A percentile compares a stretch with the other conserved stretches of the same genome.
Evolutionary conservation across 2,888 invertebrate genomes (phyloP).

Genomic region (Hydrotaea diabolus): DNA sequence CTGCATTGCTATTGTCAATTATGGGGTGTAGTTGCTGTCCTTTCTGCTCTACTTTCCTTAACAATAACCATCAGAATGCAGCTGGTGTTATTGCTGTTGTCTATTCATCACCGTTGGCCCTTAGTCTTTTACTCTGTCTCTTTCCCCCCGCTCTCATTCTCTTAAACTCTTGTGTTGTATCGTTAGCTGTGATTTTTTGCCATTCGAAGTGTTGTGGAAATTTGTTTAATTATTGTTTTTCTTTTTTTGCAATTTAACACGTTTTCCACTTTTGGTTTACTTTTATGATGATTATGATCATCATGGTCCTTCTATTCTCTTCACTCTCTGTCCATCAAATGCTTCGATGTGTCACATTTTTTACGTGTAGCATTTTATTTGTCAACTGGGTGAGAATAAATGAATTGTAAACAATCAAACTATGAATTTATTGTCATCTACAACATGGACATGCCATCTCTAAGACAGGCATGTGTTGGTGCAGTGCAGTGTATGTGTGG

Average conservation of each 20-base stretch:
- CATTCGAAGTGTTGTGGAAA: slow-evolving; percentile 16
- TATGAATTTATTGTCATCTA: slow-evolving; percentile 50
- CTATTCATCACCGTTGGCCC: background rate
- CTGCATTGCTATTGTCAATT: background rate
- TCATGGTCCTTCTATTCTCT: background rate
- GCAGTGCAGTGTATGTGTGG: slow-evolving; percentile 1
- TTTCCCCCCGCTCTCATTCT: background rate
- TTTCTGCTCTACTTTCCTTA: background rate
- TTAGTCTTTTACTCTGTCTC: background rate
- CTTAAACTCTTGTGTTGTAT: background rate
- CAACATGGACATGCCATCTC: background rate
- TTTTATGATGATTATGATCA: background rate
- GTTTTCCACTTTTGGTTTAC: slow-evolving; percentile 42
- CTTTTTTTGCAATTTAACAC: slow-evolving; percentile 50
- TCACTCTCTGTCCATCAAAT: slow-evolving; percentile 6
- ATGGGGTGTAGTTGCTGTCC: background rate
- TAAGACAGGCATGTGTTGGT: background rate
- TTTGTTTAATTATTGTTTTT: slow-evolving; percentile 37
- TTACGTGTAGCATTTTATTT: slow-evolving; percentile 40
- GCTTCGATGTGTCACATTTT: background rate
- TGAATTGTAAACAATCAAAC: slow-evolving; percentile 63
- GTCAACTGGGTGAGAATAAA: slow-evolving; percentile 60
- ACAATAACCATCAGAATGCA: background rate
- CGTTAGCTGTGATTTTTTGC: background rate
- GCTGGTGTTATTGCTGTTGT: background rate